A percentile compares a stretch with the other conserved stretches of the same genome.
Conservation (phyloP, 1,140 invertebrate genomes). For the Panulirus ornatus region DNA sequence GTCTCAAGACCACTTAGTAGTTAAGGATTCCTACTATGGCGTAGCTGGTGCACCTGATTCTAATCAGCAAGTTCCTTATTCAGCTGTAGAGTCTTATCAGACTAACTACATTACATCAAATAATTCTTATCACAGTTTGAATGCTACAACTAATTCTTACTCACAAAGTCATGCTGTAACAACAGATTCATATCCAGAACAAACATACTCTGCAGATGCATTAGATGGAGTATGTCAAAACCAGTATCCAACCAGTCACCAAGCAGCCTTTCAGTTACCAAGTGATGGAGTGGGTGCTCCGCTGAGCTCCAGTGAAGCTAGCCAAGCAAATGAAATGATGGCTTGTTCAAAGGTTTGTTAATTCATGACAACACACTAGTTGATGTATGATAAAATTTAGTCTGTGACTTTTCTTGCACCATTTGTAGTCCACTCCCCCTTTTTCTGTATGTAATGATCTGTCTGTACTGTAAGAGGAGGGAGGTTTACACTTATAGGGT, state of each 20-base stretch:
- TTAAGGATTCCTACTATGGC: neutral
- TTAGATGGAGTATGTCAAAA: neutral
- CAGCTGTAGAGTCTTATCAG: neutral
- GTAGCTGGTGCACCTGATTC: neutral
- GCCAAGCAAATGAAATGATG: neutral
- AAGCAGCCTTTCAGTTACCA: neutral
- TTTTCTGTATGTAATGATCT: too few species aligned
- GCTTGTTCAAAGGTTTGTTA: neutral
- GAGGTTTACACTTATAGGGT: too few species aligned
- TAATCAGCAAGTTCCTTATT: neutral
- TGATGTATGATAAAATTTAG: too few species aligned
- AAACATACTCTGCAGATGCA: neutral
- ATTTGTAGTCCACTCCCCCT: too few species aligned
- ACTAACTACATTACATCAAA: neutral
- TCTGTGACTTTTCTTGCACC: too few species aligned
- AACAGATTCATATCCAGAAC: neutral
- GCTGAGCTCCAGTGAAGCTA: neutral
- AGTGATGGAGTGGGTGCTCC: neutral
- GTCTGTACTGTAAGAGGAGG: too few species aligned
- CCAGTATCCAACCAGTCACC: neutral
- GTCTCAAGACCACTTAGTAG: neutral
- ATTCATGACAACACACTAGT: too few species aligned
- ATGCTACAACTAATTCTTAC: conserved; percentile 8
- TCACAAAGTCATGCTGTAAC: neutral
- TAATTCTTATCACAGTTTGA: conserved; percentile 8